Evolutionary conservation across 2,888 invertebrate genomes (phyloP).

Genomic region (Hyalella azteca): DNA sequence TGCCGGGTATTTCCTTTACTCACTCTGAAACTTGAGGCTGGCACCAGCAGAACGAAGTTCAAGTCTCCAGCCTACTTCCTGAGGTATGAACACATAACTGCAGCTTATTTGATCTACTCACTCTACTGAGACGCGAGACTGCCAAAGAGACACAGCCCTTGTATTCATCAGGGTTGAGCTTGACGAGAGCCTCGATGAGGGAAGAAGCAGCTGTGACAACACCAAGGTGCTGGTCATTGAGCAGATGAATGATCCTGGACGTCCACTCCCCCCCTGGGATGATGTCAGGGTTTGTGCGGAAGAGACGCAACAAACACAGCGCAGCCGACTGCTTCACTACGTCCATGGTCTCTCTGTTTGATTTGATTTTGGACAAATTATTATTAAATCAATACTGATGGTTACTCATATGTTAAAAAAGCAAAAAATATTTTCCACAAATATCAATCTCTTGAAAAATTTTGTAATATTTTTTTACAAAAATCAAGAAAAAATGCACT

Average conservation of each 20-base stretch:
- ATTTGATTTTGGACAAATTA: too few species aligned
- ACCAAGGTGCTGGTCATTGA: conserved; percentile 99
- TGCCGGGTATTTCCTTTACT: too few species aligned
- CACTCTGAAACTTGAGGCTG: too few species aligned
- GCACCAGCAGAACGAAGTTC: too few species aligned
- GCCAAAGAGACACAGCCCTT: conserved; percentile 98
- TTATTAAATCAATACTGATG: too few species aligned
- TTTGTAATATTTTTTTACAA: too few species aligned
- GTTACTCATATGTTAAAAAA: too few species aligned
- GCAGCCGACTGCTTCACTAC: conserved; percentile 99
- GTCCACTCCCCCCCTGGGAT: conserved; percentile 91
- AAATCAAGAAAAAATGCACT: too few species aligned
- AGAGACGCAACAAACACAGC: conserved; percentile 88
- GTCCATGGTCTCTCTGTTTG: conserved; percentile 96
- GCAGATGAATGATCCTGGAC: conserved; percentile 94
- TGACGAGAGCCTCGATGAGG: conserved; percentile 96
- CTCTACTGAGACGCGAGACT: conserved; percentile 92
- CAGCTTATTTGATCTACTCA: conserved; percentile 63
- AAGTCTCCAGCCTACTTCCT: too few species aligned
- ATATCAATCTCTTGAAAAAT: too few species aligned
- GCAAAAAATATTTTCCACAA: too few species aligned
- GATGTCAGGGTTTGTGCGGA: conserved; percentile 91
- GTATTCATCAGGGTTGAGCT: conserved; percentile 98
- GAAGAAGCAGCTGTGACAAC: conserved; percentile 99
- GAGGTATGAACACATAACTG: too few species aligned